These are phyloP conservation scores for Muscicapa comitata DNA, from an alignment of 2,797 vertebrate genomes.

Conservation along the genomic window DNA sequence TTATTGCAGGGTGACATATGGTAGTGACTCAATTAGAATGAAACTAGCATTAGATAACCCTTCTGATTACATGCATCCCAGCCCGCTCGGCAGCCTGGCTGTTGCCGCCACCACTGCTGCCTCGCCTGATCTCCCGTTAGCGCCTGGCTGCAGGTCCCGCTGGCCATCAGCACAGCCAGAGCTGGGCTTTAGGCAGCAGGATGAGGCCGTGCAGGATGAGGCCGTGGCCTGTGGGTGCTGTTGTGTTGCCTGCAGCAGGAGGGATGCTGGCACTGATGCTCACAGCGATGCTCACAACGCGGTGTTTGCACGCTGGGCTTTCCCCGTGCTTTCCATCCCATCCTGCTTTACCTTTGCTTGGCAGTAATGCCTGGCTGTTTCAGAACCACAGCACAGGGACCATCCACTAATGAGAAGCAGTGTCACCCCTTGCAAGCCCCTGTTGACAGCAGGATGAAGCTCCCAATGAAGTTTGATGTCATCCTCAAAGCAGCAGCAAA, in stretches of 20 bases:
- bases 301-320: rapidly evolving
- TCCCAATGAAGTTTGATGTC: neutral
- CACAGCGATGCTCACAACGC: rapidly evolving
- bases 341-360: neutral
- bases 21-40: constrained; percentile 82
- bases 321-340: rapidly evolving
- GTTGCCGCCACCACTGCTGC: neutral
- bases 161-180: neutral
- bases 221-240: rapidly evolving
- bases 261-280: neutral
- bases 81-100: constrained; percentile 61
- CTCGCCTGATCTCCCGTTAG: neutral
- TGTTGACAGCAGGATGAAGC: rapidly evolving
- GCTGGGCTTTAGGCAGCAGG: neutral
- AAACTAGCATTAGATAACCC: constrained; percentile 83
- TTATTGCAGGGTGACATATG: constrained; percentile 84
- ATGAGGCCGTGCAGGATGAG: neutral
- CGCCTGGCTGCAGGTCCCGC: neutral
- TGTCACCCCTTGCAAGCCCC: neutral
- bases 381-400: rapidly evolving
- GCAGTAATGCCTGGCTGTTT: neutral
- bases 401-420: rapidly evolving
- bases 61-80: constrained; percentile 77
- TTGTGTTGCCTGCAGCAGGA: neutral
- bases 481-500: neutral